Base-by-base conservation (phyloP, 2,888 invertebrate genomes). In the Drosophila leonis region DNA sequence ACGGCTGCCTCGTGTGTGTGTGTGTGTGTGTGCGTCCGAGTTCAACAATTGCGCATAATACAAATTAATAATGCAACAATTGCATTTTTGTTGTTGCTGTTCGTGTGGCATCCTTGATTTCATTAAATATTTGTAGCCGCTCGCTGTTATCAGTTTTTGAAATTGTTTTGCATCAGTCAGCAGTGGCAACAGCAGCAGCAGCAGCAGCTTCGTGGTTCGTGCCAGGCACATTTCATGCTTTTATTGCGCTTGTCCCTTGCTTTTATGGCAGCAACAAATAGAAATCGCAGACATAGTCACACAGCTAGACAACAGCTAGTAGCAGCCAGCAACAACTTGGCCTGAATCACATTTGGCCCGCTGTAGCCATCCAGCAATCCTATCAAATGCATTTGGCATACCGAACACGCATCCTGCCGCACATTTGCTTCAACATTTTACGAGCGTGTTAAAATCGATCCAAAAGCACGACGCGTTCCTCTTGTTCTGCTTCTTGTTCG, bases 11-110 rank as follows among this genome's bases (percentile, higher is more conserved):
- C 52, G 33, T 37, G 61, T 54, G 15, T 37, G 61, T 54, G 41
- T 41, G n/a, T 41, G 41, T 41, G 41, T 20, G 24, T 44, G 59
- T 70, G 65, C 42, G 68, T 65, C 64, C 48, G 65, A 59, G 64
- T 44, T 67, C 75, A 83, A 71, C 88, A 89, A 88, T 89, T 90
- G 85, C 77, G 88, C 82, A 90, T 82, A 82, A 83, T 88, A 86
- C 90, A 88, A 87, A 87, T 87, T 90, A 87, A 90, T 87, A 87
- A 87, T 90, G 87, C 87, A 87, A 80, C 88, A 87, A 88, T 90
- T 87, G 87, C 86, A 87, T 83, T 82, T 85, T 72, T 76, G 75
- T 71, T 79, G 33, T 55, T 72, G 65, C 49, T 65, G 59, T 48
- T 70, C 54, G 33, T 68, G 49, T 52, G 44, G 63, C 72, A 70